These are phyloP conservation scores for Eumacrocentrus americanus DNA, from an alignment of 2,888 invertebrate species.

Conservation along the genomic window DNA sequence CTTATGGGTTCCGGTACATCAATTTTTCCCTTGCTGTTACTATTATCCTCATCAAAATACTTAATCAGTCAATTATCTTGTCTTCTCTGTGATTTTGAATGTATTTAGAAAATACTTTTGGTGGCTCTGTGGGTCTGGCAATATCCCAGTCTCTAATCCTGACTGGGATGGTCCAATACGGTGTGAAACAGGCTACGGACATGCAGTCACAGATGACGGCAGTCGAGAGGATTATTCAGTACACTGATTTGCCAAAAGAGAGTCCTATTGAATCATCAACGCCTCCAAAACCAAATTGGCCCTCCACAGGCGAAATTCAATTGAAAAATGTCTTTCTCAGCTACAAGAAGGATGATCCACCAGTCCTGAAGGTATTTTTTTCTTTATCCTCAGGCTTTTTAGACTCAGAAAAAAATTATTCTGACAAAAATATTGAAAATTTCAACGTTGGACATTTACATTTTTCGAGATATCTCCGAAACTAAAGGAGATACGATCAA, in stretches of 20 bases:
- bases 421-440: slow-evolving; percentile 7
- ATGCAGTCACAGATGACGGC: slow-evolving; percentile 76
- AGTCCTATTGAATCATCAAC: slow-evolving; percentile 48
- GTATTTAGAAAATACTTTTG: slow-evolving; percentile 62
- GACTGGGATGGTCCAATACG: slow-evolving; percentile 81
- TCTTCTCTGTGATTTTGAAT: not conserved
- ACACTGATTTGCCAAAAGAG: slow-evolving; percentile 76
- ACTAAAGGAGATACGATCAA: not conserved
- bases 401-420: no score
- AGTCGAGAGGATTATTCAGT: slow-evolving; percentile 82
- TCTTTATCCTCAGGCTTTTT: not conserved
- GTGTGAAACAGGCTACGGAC: slow-evolving; percentile 78
- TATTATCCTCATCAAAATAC: no score
- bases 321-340: slow-evolving; percentile 70
- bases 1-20: slow-evolving; percentile 67
- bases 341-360: slow-evolving; percentile 69
- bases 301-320: slow-evolving; percentile 68
- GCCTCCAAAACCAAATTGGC: slow-evolving; percentile 71
- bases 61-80: not conserved
- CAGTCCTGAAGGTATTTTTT: slow-evolving; percentile 70
- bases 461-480: not conserved
- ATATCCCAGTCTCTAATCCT: slow-evolving; percentile 74
- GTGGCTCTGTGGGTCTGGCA: slow-evolving; percentile 75
- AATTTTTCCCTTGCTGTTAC: no score
- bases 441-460: no score